These are phyloP conservation scores for Agrochola macilenta DNA, from an alignment of 2,888 invertebrate genomes.

Conservation along the genomic window DNA sequence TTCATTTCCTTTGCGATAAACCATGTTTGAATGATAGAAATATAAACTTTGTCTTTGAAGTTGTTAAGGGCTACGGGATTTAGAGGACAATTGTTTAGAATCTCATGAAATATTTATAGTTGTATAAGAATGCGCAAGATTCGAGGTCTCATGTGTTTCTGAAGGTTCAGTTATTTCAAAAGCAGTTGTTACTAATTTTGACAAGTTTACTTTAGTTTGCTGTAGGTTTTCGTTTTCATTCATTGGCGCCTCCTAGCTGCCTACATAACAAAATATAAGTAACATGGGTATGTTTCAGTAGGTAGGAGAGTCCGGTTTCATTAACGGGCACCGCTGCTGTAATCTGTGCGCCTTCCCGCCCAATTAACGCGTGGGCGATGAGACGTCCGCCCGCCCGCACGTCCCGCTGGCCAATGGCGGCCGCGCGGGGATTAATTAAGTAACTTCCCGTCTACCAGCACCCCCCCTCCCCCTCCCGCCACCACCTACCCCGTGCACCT, in stretches of 20 bases:
- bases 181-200: background rate
- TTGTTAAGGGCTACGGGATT: constrained; percentile 31
- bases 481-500: constrained; percentile 74
- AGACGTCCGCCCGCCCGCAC: constrained; percentile 84
- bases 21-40: constrained; percentile 70
- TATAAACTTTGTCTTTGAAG: constrained; percentile 37
- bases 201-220: background rate
- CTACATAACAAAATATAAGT: constrained; percentile 30
- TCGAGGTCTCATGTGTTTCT: constrained; percentile 21
- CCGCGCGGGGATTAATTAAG: constrained; percentile 90
- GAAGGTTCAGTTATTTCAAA: background rate
- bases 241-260: constrained; percentile 28
- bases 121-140: constrained; percentile 31
- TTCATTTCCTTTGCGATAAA: constrained; percentile 77
- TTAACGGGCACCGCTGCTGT: constrained; percentile 81
- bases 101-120: constrained; percentile 50
- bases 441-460: constrained; percentile 86
- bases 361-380: constrained; percentile 90
- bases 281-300: constrained; percentile 57
- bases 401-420: constrained; percentile 88
- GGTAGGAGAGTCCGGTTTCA: constrained; percentile 81
- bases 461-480: constrained; percentile 70
- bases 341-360: constrained; percentile 86
- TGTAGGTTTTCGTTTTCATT: too few species aligned
- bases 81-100: constrained; percentile 28